Conservation (phyloP, 2,888 invertebrate species). For the Cerceris rybyensis region DNA sequence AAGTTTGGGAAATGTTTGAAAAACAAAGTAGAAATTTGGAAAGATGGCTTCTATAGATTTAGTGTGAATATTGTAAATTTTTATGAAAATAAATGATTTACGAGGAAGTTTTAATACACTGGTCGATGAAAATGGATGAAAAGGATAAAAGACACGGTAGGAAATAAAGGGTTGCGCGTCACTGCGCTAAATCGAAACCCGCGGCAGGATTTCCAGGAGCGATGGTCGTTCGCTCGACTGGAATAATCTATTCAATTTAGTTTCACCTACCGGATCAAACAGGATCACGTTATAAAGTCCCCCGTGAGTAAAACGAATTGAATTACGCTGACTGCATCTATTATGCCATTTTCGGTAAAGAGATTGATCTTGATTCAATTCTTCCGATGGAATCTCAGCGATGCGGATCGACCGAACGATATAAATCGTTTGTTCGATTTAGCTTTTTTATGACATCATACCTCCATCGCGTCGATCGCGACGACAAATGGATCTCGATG, state of each 20-base stretch:
- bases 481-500: not conserved
- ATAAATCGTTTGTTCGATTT: not conserved
- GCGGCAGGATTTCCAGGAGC: slow-evolving; percentile 22
- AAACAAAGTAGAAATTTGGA: no score
- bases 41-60: no score
- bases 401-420: slow-evolving; percentile 6
- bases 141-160: not conserved
- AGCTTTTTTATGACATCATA: not conserved
- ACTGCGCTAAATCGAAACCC: slow-evolving; percentile 14
- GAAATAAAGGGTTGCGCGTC: slow-evolving; percentile 4
- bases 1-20: no score
- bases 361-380: slow-evolving; percentile 34
- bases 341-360: slow-evolving; percentile 36
- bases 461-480: not conserved
- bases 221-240: slow-evolving; percentile 1
- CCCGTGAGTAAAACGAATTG: slow-evolving; percentile 29
- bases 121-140: not conserved
- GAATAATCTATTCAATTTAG: slow-evolving; percentile 40
- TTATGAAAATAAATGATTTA: not conserved
- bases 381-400: slow-evolving; percentile 9
- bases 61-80: not conserved
- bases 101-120: not conserved
- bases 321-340: slow-evolving; percentile 20
- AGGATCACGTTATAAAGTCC: slow-evolving; percentile 36
- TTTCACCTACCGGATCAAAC: slow-evolving; percentile 24